Percentiles rank a stretch among this genome's conserved stretches.
Conservation (phyloP, 2,888 invertebrate species). For the Brassicogethes aeneus region DNA sequence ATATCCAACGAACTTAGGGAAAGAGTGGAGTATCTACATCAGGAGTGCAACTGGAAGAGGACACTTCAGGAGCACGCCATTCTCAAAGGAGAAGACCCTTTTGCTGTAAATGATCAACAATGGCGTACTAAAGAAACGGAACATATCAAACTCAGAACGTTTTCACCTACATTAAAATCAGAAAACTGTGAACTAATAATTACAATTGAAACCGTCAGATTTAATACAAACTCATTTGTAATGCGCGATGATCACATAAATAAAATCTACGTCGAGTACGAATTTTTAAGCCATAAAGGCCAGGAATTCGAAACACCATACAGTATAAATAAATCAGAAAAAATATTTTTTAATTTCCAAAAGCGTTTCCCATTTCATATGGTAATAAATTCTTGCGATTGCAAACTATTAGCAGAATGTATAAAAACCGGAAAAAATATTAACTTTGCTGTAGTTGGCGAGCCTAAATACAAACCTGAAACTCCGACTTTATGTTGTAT, state of each 20-base stretch:
- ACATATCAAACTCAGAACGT: constrained; percentile 11
- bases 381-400: constrained; percentile 13
- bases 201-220: background rate
- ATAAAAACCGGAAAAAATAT: constrained; percentile 17
- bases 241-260: constrained; percentile 13
- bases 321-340: constrained; percentile 5
- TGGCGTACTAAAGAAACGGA: constrained; percentile 23
- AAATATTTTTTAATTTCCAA: constrained; percentile 21
- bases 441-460: background rate
- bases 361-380: constrained; percentile 19
- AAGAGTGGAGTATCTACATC: constrained; percentile 23
- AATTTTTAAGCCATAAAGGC: constrained; percentile 20
- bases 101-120: constrained; percentile 23
- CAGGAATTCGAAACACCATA: constrained; percentile 23
- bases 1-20: constrained; percentile 22
- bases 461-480: background rate
- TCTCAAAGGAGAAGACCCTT: constrained; percentile 22
- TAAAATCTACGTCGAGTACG: constrained; percentile 24
- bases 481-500: background rate
- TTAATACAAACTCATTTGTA: background rate
- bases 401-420: constrained; percentile 17
- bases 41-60: constrained; percentile 25
- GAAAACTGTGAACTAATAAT: background rate
- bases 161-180: background rate
- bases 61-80: constrained; percentile 27